Base-by-base conservation (phyloP, 1,140 invertebrate genomes). In the Drosophila bocki region DNA sequence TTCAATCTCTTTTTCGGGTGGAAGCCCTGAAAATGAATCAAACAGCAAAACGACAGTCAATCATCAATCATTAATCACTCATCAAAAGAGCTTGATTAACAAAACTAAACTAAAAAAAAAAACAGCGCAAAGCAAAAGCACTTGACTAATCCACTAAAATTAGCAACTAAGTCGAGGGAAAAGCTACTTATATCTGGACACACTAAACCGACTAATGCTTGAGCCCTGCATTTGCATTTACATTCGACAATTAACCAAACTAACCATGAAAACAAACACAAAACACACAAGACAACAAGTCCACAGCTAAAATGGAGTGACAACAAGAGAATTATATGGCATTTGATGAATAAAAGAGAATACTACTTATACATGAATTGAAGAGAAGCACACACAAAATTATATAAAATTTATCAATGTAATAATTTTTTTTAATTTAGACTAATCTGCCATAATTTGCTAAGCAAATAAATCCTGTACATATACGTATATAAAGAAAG, bases 361-460 rank as follows among this genome's bases (percentile, higher is more conserved):
- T 37, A 54, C 39, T 60, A 47, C 22, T 22, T 22, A 63, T n/a
- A 47, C 48, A 69, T 61, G 80, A 50, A 70, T 62, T 57, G 42
- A 57, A 58, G 54, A 19, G 22, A 42, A 62, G 45, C n/a, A 39
- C 35, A 39, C 35, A 69, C 44, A 61, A 17, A 32, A 26, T n/a
- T 50, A 54, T 53, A 71, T 37, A 26, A 26, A 48, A 70, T 32
- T 22, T 72, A 51, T 57, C n/a, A 56, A 50, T 78, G 61, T 75
- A 79, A 39, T 35, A 68, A 60, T 56, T 71, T 54, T 69, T 63
- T 59, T 83, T 71, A 80, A 65, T 80, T 56, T 88, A 90, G 85
- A 91, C 60, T 90, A 82, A 82, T 88, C 74, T 91, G 87, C 87
- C 87, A 91, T 91, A 91, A 91, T 91, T 91, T 91, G 87, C 87